Conservation (phyloP, 2,888 invertebrate genomes). For the Lamproptera curius region DNA sequence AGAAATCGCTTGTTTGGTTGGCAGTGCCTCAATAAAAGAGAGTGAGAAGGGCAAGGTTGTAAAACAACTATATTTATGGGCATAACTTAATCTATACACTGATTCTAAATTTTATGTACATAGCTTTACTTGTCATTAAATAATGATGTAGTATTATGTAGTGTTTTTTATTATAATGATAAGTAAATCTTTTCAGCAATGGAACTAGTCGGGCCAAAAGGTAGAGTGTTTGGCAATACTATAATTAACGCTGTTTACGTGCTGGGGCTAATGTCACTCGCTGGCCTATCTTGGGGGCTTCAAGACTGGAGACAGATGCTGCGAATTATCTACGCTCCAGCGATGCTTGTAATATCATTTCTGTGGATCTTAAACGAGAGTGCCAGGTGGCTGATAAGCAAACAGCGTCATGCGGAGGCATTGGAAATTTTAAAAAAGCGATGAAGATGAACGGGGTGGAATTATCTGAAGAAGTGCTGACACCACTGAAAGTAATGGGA, state of each 20-base stretch:
- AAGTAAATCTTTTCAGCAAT: constrained; percentile 80
- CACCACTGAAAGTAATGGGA: constrained; percentile 46
- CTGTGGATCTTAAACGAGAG: constrained; percentile 86
- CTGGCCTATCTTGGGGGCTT: constrained; percentile 82
- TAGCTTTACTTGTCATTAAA: too few relatives aligned
- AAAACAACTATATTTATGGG: too few relatives aligned
- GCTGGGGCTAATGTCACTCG: constrained; percentile 82
- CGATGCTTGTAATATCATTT: constrained; percentile 81
- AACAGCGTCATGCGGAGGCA: constrained; percentile 81
- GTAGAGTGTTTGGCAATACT: constrained; percentile 85
- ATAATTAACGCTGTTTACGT: constrained; percentile 85
- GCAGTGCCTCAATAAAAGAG: too few relatives aligned
- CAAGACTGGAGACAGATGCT: constrained; percentile 84
- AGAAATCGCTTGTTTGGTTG: too few relatives aligned
- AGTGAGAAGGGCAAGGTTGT: too few relatives aligned
- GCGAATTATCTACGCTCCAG: constrained; percentile 83
- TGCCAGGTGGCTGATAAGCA: constrained; percentile 86
- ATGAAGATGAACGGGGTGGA: constrained; percentile 80
- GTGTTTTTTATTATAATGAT: too few relatives aligned
- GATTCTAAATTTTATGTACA: too few relatives aligned
- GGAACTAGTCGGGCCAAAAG: constrained; percentile 87
- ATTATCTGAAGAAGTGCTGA: constrained; percentile 58
- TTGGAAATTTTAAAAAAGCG: constrained; percentile 79
- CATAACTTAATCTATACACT: too few relatives aligned
- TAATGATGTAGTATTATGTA: too few relatives aligned